phyloP scores from a whole-genome alignment of 2,888 invertebrate species.

The Aricia artaxerxes region DNA sequence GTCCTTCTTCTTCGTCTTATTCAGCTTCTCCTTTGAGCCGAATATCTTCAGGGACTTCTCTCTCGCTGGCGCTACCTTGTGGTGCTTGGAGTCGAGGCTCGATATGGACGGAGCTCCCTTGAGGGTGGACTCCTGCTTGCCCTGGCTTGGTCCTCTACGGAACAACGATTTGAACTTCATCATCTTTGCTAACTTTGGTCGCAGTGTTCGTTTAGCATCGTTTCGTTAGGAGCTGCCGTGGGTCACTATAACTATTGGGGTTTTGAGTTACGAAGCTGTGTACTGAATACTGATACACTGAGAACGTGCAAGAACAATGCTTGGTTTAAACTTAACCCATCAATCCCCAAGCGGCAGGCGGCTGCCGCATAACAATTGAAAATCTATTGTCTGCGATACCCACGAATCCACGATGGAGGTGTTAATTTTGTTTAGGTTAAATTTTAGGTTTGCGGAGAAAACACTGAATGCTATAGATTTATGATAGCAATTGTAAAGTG shows the following conservation, averaged over 20 bases:
- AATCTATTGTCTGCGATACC: no score
- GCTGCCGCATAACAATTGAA: no score
- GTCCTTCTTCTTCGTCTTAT: constrained; percentile 73
- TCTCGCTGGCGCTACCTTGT: constrained; percentile 74
- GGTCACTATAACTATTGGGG: constrained; percentile 8
- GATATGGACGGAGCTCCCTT: constrained; percentile 84
- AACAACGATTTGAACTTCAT: constrained; percentile 96
- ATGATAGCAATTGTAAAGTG: no score
- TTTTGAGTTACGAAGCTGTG: not conserved
- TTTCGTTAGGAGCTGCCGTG: constrained; percentile 43
- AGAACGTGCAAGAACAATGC: not conserved
- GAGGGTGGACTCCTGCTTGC: constrained; percentile 76
- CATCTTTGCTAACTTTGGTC: constrained; percentile 82
- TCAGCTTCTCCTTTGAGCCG: constrained; percentile 77
- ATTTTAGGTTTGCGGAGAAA: not conserved
- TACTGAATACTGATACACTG: not conserved
- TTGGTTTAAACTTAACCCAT: not conserved
- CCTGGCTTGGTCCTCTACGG: constrained; percentile 89
- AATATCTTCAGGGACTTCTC: constrained; percentile 76
- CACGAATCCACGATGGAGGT: no score
- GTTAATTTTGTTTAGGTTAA: not conserved
- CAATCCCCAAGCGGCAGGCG: no score
- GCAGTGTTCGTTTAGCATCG: constrained; percentile 64
- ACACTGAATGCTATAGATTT: not conserved
- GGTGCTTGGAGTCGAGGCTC: constrained; percentile 83